Percentiles rank a stretch among this genome's conserved stretches.
Conservation (phyloP, 2,797 vertebrate species). For the Centroberyx gerrardi region DNA sequence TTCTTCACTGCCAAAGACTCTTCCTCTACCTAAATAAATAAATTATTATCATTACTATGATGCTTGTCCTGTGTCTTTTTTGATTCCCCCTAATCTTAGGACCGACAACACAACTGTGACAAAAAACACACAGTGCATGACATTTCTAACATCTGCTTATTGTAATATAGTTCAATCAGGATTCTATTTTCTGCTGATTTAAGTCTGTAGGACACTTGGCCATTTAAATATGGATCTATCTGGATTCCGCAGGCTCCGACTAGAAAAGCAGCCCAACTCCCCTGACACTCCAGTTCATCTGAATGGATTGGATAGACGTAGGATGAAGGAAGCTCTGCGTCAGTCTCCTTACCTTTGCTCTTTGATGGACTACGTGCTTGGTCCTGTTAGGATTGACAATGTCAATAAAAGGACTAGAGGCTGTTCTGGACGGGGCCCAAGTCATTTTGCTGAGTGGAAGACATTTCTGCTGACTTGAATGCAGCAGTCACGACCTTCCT, state of each 20-base stretch:
- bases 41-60: constrained; percentile 82
- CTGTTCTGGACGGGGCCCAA: constrained; percentile 56
- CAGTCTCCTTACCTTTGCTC: constrained; percentile 27
- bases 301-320: not conserved
- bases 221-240: not conserved
- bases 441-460: constrained; percentile 70
- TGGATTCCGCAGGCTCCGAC: not conserved
- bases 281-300: not conserved
- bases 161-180: too few species aligned
- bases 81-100: not conserved
- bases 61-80: constrained; percentile 19
- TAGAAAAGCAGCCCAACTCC: not conserved
- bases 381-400: constrained; percentile 34
- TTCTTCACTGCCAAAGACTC: constrained; percentile 86
- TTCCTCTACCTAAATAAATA: constrained; percentile 82
- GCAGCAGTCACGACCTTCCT: constrained; percentile 55
- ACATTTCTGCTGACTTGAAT: constrained; percentile 73
- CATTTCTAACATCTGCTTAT: too few species aligned
- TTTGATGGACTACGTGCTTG: constrained; percentile 3
- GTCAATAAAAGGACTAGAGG: constrained; percentile 38
- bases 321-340: not conserved
- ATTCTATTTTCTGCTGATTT: too few species aligned
- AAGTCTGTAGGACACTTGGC: too few species aligned
- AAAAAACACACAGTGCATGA: too few species aligned
- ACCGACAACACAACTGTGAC: too few species aligned